phyloP scores from a whole-genome alignment of 2,888 invertebrate genomes.

The Plagodis dolabraria region DNA sequence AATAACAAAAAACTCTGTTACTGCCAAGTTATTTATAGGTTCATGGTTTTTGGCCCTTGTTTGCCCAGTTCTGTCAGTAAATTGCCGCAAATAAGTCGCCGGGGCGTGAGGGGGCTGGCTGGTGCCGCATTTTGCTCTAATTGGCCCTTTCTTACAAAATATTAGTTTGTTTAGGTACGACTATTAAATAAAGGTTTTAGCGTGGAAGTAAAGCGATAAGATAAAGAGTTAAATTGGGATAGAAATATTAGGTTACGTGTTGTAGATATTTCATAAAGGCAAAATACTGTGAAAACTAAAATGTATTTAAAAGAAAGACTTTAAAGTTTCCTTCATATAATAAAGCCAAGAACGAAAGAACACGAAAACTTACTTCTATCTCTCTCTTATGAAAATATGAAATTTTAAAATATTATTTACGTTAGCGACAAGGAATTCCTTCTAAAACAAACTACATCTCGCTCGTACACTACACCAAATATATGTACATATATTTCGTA shows the following conservation, averaged over 20 bases:
- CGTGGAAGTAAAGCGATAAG: slow-evolving; percentile 7
- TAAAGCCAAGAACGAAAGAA: background rate
- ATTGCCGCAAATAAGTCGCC: slow-evolving; percentile 42
- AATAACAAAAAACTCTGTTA: slow-evolving; percentile 6
- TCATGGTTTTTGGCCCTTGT: slow-evolving; percentile 39
- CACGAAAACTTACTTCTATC: background rate
- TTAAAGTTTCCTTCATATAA: background rate
- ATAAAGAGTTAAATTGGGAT: slow-evolving; percentile 7
- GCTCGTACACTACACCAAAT: slow-evolving; percentile 31
- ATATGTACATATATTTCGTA: slow-evolving; percentile 23
- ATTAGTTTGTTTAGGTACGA: slow-evolving; percentile 29
- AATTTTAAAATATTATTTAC: slow-evolving; percentile 33
- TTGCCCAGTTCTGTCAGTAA: slow-evolving; percentile 42
- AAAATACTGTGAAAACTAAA: too few relatives aligned
- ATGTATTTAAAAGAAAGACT: too few relatives aligned
- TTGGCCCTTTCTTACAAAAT: slow-evolving; percentile 40
- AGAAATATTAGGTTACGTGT: slow-evolving; percentile 1
- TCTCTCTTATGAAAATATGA: slow-evolving; percentile 23
- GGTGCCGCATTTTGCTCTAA: slow-evolving; percentile 35
- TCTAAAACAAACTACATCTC: slow-evolving; percentile 30
- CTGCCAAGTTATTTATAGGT: slow-evolving; percentile 8
- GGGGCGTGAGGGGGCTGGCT: slow-evolving; percentile 36
- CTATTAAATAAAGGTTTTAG: slow-evolving; percentile 21
- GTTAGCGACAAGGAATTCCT: slow-evolving; percentile 24
- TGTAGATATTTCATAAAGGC: background rate